Evolutionary conservation across 2,888 invertebrate species (phyloP).

Genomic region (Desoria tigrina): DNA sequence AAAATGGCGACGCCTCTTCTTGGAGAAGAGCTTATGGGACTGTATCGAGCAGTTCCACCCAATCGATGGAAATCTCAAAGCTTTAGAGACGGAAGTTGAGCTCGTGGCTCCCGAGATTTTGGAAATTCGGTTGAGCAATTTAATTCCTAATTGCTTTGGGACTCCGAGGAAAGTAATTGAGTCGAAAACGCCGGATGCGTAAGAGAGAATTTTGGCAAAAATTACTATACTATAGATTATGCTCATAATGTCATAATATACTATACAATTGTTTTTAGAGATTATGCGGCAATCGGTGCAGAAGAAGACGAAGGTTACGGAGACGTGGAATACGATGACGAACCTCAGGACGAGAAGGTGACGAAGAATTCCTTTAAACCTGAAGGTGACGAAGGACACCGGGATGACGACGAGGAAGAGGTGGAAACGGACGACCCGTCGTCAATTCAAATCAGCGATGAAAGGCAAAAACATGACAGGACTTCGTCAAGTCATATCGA

Average conservation of each 20-base stretch:
- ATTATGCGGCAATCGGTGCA: not conserved
- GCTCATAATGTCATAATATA: not conserved
- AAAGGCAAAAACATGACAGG: slow-evolving; percentile 5
- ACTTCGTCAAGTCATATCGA: slow-evolving; percentile 45
- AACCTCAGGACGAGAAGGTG: not conserved
- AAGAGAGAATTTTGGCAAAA: slow-evolving; percentile 5
- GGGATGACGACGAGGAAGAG: slow-evolving; percentile 25
- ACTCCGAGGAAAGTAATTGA: slow-evolving; percentile 37
- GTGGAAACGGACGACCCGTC: slow-evolving; percentile 3
- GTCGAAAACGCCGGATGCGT: slow-evolving; percentile 30
- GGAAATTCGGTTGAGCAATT: slow-evolving; percentile 42
- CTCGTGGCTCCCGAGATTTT: slow-evolving; percentile 38
- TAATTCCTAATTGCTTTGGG: slow-evolving; percentile 52
- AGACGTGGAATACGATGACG: slow-evolving; percentile 5
- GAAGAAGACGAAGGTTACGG: slow-evolving; percentile 39
- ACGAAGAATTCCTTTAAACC: not conserved
- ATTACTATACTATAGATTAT: not conserved
- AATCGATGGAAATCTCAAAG: slow-evolving; percentile 35
- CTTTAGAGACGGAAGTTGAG: slow-evolving; percentile 38
- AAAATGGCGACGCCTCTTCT: slow-evolving; percentile 44
- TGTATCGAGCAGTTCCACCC: slow-evolving; percentile 51
- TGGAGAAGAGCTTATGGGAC: slow-evolving; percentile 47
- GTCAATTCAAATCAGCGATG: not conserved
- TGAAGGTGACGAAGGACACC: slow-evolving; percentile 21
- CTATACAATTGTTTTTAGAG: slow-evolving; percentile 15